Evolutionary conservation across 92 coral and sea anemone genomes (phyloP), one percentile per base, ranked within the genome.

Genomic region (Phymanthus crucifer): DNA sequence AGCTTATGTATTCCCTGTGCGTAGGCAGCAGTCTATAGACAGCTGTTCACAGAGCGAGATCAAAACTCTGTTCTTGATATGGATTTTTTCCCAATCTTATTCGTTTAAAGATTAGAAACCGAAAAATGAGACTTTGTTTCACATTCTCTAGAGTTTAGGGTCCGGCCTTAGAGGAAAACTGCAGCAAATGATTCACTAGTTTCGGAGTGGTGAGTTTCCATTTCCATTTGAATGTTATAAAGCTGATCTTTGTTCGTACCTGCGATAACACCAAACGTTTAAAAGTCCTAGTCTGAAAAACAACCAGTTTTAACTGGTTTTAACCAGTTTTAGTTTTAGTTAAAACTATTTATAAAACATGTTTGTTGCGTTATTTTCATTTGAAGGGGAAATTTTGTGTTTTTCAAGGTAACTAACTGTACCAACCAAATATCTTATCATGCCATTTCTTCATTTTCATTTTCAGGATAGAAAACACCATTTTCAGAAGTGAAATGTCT

Each of bases 401-500:
- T 54, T 54, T 54, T 54, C 3, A 54, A 19, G 27, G 8, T 23
- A 54, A 43, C 14, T 43, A 17, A 5, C 13, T 43, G 48, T 43
- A 43, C 48, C n/a, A n/a, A n/a, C n/a, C n/a, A 7, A 43, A 9
- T 7, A 43, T 43, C 48, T 54, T 47, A 21, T 40, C 8, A 8
- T 29, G 21, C 18, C 40, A 2, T 1, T 14, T 57, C 52, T 26
- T 31, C 17, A 10, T 23, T 71, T 71, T 45, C 16, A 40, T 81
- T 73, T 56, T 61, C 40, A 74, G 40, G 24, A 0, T 14, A 48
- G 32, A 37, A 70, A 38, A 33, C 24, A 72, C 11, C 48, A 43
- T 10, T 17, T 43, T 11, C 70, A 5, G 54, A 58, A 8, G 10
- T 36, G 87, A 57, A 16, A 88, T 88, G 92, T 79, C 86, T 65